A percentile compares a stretch with the other conserved stretches of the same genome.
phyloP scores from a whole-genome alignment of 2,797 vertebrate species.

The Cetoscarus ocellatus region DNA sequence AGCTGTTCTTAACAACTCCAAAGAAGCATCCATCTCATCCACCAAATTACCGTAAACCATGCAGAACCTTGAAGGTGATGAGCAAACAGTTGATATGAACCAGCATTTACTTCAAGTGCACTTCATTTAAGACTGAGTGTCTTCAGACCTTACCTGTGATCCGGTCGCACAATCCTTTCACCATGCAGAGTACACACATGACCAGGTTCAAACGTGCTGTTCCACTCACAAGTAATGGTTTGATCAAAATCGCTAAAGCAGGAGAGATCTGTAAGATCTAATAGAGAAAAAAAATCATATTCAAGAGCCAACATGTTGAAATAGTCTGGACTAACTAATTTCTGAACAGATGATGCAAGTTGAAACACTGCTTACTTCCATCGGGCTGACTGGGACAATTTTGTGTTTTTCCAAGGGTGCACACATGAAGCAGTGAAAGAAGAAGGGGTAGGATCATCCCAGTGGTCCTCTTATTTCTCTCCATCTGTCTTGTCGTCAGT shows the following conservation, averaged over 20 bases:
- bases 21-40: too few species aligned
- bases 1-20: too few species aligned
- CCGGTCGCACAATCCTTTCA: rapidly evolving
- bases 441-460: slow-evolving; percentile 12
- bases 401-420: rapidly evolving
- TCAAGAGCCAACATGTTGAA: not conserved
- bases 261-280: slow-evolving; percentile 29
- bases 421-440: slow-evolving; percentile 5
- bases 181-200: not conserved
- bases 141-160: rapidly evolving
- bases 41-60: too few species aligned
- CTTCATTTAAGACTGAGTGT: too few species aligned
- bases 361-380: slow-evolving; percentile 13
- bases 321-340: not conserved
- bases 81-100: too few species aligned
- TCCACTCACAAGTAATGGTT: slow-evolving; percentile 49
- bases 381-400: rapidly evolving
- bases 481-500: slow-evolving; percentile 28
- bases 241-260: slow-evolving; percentile 47
- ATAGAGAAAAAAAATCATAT: not conserved
- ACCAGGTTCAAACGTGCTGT: not conserved
- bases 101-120: not conserved
- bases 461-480: not conserved
- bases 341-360: not conserved
- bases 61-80: too few species aligned